Base-by-base conservation (phyloP, 1,140 invertebrate species). In the Dendroctonus valens region DNA sequence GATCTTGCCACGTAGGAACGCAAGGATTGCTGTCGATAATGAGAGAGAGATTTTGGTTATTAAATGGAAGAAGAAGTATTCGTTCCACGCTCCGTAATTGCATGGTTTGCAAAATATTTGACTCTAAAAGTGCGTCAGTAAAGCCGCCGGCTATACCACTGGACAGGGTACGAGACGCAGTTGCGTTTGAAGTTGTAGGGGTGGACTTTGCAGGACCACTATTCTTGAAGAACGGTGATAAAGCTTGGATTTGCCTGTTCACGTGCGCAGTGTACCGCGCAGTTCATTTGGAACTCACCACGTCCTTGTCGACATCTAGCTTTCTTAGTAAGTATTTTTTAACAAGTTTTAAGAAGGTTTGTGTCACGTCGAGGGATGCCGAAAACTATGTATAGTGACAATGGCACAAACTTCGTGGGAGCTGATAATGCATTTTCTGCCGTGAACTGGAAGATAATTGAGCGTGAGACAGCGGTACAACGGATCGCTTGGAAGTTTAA, bases 321-420 rank as follows among this genome's bases (percentile, higher is more conserved):
- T 78, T 78, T 71, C 41, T 79, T 4, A n/a, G n/a, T n/a, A n/a
- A n/a, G n/a, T n/a, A n/a, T n/a, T n/a, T n/a, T n/a, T n/a, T n/a
- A n/a, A n/a, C 62, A 70, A 49, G 72, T 69, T 3, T 69, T 79
- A 6, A 44, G 75, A 14, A 54, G 76, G 51, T 80, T 80, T 62
- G 65, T 78, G 14, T 11, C 50, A 15, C 50, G 50, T 3, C 8
- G 50, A 12, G 50, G 50, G 15, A 50, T 72, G 67, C 2, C 67
- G 78, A 51, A 51, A 26, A 9, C 8, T 12, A 51, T 3, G 8
- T 51, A 51, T 15, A 51, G 76, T 4, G 48, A 46, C 2, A 70
- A 81, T 64, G 80, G 74, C 3, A 76, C 69, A 7, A 80, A 77
- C 69, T 80, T 79, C 53, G 52, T 50, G 11, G 71, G 73, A 7